Evolutionary conservation across 1,140 invertebrate genomes (phyloP).

Genomic region (Anastrepha ludens): DNA sequence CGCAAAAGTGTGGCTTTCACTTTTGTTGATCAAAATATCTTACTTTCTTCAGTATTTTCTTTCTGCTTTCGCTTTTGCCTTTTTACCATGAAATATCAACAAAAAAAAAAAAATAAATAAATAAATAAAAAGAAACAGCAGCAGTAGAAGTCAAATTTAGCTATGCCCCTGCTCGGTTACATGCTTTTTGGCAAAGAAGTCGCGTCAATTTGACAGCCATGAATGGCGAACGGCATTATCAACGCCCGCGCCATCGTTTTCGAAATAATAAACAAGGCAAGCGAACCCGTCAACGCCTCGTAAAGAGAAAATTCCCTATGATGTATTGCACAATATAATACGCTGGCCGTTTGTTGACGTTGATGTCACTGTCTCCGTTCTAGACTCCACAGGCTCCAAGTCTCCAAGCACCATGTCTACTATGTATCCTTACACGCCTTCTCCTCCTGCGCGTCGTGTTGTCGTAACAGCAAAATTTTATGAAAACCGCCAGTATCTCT

Average conservation of each 20-base stretch:
- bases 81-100: background rate
- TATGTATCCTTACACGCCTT: too few relatives aligned
- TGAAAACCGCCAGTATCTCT: background rate
- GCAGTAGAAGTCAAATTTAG: background rate
- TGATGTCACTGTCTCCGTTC: background rate
- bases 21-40: background rate
- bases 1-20: background rate
- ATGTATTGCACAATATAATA: background rate
- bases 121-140: background rate
- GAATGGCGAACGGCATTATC: background rate
- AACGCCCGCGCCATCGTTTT: background rate
- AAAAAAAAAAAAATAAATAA: conserved; percentile 1
- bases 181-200: background rate
- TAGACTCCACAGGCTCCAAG: background rate
- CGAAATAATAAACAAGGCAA: background rate
- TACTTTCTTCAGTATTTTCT: background rate
- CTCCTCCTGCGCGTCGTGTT: background rate
- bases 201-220: conserved; percentile 18
- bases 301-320: background rate
- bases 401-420: background rate
- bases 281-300: background rate
- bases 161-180: background rate
- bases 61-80: background rate
- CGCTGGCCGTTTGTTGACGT: background rate
- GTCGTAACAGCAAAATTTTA: too few relatives aligned